Base-by-base conservation (phyloP, 2,888 invertebrate genomes). In the Tortrix viridana region DNA sequence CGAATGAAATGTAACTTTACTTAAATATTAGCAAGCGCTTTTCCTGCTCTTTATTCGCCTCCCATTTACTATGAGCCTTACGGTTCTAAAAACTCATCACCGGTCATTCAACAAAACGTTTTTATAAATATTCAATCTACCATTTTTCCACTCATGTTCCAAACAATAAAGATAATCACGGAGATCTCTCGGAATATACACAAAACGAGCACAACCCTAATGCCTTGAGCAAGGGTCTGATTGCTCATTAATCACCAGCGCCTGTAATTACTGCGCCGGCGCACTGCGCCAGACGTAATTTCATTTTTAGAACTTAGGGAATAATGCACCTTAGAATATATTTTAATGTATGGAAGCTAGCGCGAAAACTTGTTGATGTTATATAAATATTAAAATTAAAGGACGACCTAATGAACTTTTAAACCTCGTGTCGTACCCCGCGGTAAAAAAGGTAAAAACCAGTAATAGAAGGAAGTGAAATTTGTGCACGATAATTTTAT, bases 231-330 rank as follows among this genome's bases (percentile, higher is more conserved):
- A 79, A 78, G 80, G 83, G 82, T 78, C 84, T 85, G 86, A 87
- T 86, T 82, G 85, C 86, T 89, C 90, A 88, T 90, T 91, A 90
- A 89, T 90, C 91, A 90, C 85, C 74, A 74, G 76, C 81, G 80
- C 79, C 81, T 81, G 85, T 89, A 88, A 89, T 88, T 87, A 87
- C 88, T 79, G 76, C 81, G 80, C 84, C 82, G 78, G 80, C 82
- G 82, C 81, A 76, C 74, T 72, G 72, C 79, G 46, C 66, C 62
- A 60, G 59, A 57, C 73, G 75, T 86, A 87, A 88, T 89, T 88
- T 85, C 79, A 85, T 86, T 89, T 86, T 82, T 63, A 81, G 83
- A 79, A 76, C 80, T 83, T 83, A 81, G 84, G 84, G 79, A 82
- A 82, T 84, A 79, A 82, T 80, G 80, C 77, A 80, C 73, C 70